Conservation (phyloP, 2,888 invertebrate species). For the Parnassius smintheus region DNA sequence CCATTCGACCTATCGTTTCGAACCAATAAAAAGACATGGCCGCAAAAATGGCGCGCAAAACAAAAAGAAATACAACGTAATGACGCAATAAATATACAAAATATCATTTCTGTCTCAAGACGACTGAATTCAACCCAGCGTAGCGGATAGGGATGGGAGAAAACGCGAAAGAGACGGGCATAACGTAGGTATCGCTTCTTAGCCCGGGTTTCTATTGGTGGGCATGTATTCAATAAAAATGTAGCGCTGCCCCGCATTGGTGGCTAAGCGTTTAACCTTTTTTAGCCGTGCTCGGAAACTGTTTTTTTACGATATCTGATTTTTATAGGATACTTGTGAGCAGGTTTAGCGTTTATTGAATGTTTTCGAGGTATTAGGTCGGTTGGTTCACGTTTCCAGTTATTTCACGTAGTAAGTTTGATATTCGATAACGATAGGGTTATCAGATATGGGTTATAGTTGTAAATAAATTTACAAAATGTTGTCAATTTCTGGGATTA, state of each 20-base stretch:
- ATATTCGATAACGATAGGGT: slow-evolving; percentile 4
- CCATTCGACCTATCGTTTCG: slow-evolving; percentile 35
- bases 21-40: slow-evolving; percentile 39
- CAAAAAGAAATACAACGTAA: slow-evolving; percentile 40
- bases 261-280: slow-evolving; percentile 40
- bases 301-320: slow-evolving; percentile 55
- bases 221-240: slow-evolving; percentile 59
- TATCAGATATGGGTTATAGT: too few species aligned
- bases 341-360: slow-evolving; percentile 51
- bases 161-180: slow-evolving; percentile 48
- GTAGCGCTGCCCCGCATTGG: slow-evolving; percentile 46
- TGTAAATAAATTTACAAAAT: too few species aligned
- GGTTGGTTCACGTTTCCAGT: slow-evolving; percentile 26
- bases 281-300: slow-evolving; percentile 40
- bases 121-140: slow-evolving; percentile 36
- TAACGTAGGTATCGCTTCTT: slow-evolving; percentile 52
- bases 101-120: slow-evolving; percentile 33
- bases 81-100: slow-evolving; percentile 38
- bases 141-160: slow-evolving; percentile 37
- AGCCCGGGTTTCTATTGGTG: slow-evolving; percentile 53
- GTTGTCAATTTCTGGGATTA: too few species aligned
- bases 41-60: slow-evolving; percentile 44
- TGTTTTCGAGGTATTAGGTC: slow-evolving; percentile 44
- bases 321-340: slow-evolving; percentile 60
- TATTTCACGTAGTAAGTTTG: slow-evolving; percentile 17